These are phyloP conservation scores for Donacobius atricapilla DNA, from an alignment of 2,113 vertebrate species.

Conservation along the genomic window DNA sequence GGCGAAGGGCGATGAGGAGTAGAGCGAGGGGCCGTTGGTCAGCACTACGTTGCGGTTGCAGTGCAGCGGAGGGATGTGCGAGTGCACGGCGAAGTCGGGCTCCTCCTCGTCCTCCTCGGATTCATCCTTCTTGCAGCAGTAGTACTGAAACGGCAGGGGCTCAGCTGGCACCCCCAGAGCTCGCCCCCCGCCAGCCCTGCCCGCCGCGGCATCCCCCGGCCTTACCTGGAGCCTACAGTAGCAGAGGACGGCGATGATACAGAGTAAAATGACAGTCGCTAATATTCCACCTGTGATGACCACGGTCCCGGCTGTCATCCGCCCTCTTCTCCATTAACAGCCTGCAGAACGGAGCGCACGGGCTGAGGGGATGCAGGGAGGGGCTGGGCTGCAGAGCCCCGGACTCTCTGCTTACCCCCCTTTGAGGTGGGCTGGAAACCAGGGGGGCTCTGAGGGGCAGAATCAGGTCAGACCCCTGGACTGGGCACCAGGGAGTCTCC, in stretches of 20 bases:
- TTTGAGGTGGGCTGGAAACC: not conserved
- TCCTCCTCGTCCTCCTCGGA: constrained; percentile 96
- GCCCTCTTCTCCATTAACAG: constrained; percentile 95
- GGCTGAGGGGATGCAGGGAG: accelerated
- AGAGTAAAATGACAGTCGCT: constrained; percentile 95
- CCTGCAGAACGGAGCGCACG: constrained; percentile 22
- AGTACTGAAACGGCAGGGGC: constrained; percentile 79
- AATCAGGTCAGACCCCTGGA: not conserved
- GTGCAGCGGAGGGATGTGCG: constrained; percentile 88
- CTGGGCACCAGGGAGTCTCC: not conserved
- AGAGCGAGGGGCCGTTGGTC: constrained; percentile 87
- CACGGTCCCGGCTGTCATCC: constrained; percentile 99
- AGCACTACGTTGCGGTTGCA: constrained; percentile 89
- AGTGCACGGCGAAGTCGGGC: constrained; percentile 91
- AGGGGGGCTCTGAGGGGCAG: not conserved
- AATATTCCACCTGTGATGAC: constrained; percentile 99
- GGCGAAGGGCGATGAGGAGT: constrained; percentile 80
- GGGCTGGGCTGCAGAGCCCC: not conserved
- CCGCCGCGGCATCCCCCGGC: not conserved
- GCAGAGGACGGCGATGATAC: constrained; percentile 96
- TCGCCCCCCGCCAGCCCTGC: not conserved
- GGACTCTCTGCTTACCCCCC: not conserved
- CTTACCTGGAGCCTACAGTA: constrained; percentile 97
- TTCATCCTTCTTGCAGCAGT: constrained; percentile 95
- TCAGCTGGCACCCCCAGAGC: not conserved